Percentiles rank a stretch among this genome's conserved stretches.
Conservation (phyloP, 2,797 vertebrate species). For the Siniperca undulata region DNA sequence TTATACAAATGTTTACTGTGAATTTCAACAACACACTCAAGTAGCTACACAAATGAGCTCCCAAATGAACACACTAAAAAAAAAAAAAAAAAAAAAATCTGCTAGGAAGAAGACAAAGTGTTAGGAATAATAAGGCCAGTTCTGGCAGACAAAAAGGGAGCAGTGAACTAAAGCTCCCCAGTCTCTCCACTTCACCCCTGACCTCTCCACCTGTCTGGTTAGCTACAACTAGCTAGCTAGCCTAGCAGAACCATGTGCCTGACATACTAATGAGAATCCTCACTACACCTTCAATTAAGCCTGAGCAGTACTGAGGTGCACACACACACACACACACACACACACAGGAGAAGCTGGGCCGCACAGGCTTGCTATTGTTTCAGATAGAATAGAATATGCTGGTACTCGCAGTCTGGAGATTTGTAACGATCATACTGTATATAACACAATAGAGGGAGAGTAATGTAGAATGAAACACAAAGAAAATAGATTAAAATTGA, state of each 20-base stretch:
- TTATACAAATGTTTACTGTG: slow-evolving; percentile 9
- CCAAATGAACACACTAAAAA: slow-evolving; percentile 33
- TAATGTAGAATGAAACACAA: slow-evolving; percentile 58
- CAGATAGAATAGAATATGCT: slow-evolving; percentile 58
- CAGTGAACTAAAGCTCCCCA: slow-evolving; percentile 32
- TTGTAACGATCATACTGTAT: slow-evolving; percentile 50
- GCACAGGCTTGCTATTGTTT: slow-evolving; percentile 65
- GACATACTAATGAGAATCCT: slow-evolving; percentile 76
- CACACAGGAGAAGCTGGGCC: slow-evolving; percentile 27
- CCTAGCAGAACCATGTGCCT: slow-evolving; percentile 55
- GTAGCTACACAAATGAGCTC: slow-evolving; percentile 48
- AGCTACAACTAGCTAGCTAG: slow-evolving; percentile 59
- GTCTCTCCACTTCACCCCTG: slow-evolving; percentile 60
- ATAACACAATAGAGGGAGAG: slow-evolving; percentile 55
- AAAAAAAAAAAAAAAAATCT: background rate
- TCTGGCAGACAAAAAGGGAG: slow-evolving; percentile 27
- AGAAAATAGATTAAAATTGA: slow-evolving; percentile 66
- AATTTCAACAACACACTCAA: slow-evolving; percentile 20
- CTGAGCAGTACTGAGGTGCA: slow-evolving; percentile 21
- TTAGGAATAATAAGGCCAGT: background rate
- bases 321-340: slow-evolving; percentile 18
- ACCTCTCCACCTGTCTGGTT: slow-evolving; percentile 72
- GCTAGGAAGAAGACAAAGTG: slow-evolving; percentile 4
- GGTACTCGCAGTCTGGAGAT: slow-evolving; percentile 52
- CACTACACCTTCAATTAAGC: slow-evolving; percentile 70